Evolutionary conservation across 1,140 invertebrate genomes (phyloP), one percentile per base, ranked within the genome.

Genomic region (Lucilia sericata): DNA sequence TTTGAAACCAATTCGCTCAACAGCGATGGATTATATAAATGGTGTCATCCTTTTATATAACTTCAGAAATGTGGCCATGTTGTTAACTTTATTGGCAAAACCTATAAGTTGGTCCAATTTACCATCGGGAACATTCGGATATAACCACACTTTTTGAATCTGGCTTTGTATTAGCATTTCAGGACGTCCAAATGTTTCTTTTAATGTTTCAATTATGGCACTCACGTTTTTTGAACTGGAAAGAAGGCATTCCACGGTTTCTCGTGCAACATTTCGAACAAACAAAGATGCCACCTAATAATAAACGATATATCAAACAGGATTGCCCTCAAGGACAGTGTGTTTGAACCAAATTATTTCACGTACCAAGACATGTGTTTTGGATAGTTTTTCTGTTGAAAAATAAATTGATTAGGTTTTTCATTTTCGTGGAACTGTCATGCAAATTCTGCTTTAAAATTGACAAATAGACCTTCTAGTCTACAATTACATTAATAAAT

Each of bases 81-180:
- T 76, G 13, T 13, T 42, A 17, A 42, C 74, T 42, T 76, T 76
- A n/a, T 42, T 76, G 34, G 74, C 74, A n/a, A 76, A 76, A 14
- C 13, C 21, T 14, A 75, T 30, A 3, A 75, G 10, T 30, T 30
- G 21, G 8, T 75, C 74, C 19, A 82, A 30, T 17, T 82, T 65
- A 34, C 81, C 60, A 34, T 82, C 81, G 9, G 19, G 14, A 13
- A 82, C 25, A 1, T 21, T 17, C 51, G 19, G 12, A 25, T n/a
- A 34, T 51, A 19, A 17, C 25, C 81, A 70, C 13, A 82, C 55
- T 21, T 55, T 70, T 34, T 60, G 13, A 13, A 82, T 60, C 55
- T 82, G 81, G 55, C 81, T 82, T 65, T 82, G 30, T 60, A 82
- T 34, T 14, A 82, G 25, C 19, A 60, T 12, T n/a, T 82, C 81